A percentile compares a stretch with the other conserved stretches of the same genome.
Conservation (phyloP, 1,140 invertebrate genomes). For the Frieseomelitta varia region DNA sequence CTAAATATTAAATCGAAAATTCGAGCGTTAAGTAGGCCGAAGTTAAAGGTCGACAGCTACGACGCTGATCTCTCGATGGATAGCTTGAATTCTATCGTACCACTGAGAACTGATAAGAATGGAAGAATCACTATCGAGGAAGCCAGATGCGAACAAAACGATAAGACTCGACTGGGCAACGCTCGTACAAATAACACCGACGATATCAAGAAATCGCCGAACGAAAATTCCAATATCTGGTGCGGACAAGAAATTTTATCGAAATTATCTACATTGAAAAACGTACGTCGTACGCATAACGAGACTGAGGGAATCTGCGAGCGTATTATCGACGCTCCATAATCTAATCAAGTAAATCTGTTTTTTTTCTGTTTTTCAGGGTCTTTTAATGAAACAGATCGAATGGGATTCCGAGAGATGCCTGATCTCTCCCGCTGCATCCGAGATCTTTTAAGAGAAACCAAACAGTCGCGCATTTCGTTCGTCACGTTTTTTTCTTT, state of each 20-base stretch:
- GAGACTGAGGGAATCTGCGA: too few species aligned
- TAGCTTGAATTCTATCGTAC: slow-evolving; percentile 74
- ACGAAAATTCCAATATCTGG: slow-evolving; percentile 66
- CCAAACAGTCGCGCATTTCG: slow-evolving; percentile 11
- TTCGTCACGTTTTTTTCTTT: slow-evolving; percentile 46
- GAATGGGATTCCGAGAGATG: slow-evolving; percentile 79
- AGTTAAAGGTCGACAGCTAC: slow-evolving; percentile 70
- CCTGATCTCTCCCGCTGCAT: slow-evolving; percentile 71
- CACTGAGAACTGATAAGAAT: slow-evolving; percentile 72
- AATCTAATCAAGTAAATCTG: neutral
- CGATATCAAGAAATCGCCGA: slow-evolving; percentile 21
- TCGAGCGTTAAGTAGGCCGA: slow-evolving; percentile 62
- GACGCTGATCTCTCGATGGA: slow-evolving; percentile 78
- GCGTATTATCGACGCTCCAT: neutral
- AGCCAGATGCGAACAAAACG: neutral
- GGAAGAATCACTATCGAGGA: slow-evolving; percentile 69
- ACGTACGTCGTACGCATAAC: slow-evolving; percentile 64
- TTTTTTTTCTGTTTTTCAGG: slow-evolving; percentile 66
- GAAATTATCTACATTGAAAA: slow-evolving; percentile 75
- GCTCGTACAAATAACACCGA: slow-evolving; percentile 1
- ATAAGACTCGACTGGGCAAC: neutral
- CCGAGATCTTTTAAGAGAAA: slow-evolving; percentile 70
- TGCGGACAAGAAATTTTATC: slow-evolving; percentile 76
- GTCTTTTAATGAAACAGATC: slow-evolving; percentile 77
- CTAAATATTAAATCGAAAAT: slow-evolving; percentile 69